These are phyloP conservation scores for Drosophila erecta DNA, from an alignment of 1,140 invertebrate species.

Conservation along the genomic window DNA sequence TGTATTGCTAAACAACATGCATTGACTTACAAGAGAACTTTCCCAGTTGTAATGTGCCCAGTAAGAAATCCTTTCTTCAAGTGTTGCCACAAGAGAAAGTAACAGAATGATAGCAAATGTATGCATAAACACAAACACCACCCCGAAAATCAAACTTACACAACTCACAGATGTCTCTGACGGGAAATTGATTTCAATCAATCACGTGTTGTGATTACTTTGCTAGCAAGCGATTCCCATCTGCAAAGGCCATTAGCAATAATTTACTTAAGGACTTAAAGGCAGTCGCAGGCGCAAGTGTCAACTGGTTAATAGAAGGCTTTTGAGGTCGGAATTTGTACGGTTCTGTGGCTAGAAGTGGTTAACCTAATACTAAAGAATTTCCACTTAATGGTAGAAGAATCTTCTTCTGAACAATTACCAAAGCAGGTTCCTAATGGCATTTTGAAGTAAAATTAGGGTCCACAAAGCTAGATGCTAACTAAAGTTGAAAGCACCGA, in stretches of 20 bases:
- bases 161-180: slow-evolving; percentile 60
- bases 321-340: slow-evolving; percentile 10
- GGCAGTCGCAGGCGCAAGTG: slow-evolving; percentile 54
- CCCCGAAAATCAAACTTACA: slow-evolving; percentile 15
- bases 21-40: no score
- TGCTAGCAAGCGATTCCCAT: slow-evolving; percentile 48
- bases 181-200: slow-evolving; percentile 83
- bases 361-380: no score
- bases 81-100: slow-evolving; percentile 20
- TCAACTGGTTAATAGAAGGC: slow-evolving; percentile 37
- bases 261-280: slow-evolving; percentile 79
- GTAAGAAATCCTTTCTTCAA: background rate
- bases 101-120: slow-evolving; percentile 73
- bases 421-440: no score
- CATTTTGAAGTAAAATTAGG: no score
- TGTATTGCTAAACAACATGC: no score
- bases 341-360: background rate
- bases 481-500: no score
- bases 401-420: no score
- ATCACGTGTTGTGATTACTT: slow-evolving; percentile 83
- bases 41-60: no score
- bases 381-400: no score
- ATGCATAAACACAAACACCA: slow-evolving; percentile 31
- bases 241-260: slow-evolving; percentile 67
- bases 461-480: no score